phyloP scores from a whole-genome alignment of 2,888 invertebrate genomes.

The Venusia cambrica region DNA sequence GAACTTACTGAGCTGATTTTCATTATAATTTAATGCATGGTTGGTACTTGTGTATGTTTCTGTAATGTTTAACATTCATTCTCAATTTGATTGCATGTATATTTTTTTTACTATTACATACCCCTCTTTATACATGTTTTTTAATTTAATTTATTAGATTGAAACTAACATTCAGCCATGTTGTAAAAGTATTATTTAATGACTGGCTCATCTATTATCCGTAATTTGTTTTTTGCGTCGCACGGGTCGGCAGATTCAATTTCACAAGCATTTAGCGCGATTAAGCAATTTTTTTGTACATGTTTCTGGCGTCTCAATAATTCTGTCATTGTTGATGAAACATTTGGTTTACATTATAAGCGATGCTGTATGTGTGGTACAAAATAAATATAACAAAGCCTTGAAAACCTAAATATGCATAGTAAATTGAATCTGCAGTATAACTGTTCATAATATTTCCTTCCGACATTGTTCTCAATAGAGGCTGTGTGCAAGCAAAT shows the following conservation, averaged over 20 bases:
- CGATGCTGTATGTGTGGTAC: too few relatives aligned
- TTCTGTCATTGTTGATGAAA: too few relatives aligned
- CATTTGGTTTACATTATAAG: too few relatives aligned
- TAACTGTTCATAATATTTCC: constrained; percentile 36
- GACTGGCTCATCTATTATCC: constrained; percentile 1
- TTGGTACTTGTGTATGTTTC: constrained; percentile 50
- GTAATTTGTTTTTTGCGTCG: constrained; percentile 39
- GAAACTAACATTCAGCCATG: constrained; percentile 13
- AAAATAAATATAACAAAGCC: too few relatives aligned
- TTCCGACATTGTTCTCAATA: constrained; percentile 67
- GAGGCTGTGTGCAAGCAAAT: constrained; percentile 80
- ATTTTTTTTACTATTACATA: constrained; percentile 28
- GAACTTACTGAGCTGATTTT: constrained; percentile 52
- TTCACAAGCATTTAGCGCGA: too few relatives aligned
- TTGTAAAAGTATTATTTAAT: constrained; percentile 2
- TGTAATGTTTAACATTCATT: constrained; percentile 15
- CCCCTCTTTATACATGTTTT: constrained; percentile 18
- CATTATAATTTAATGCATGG: constrained; percentile 49
- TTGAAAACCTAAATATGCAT: too few relatives aligned
- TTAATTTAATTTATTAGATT: constrained; percentile 17
- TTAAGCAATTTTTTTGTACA: too few relatives aligned
- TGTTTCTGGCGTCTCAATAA: too few relatives aligned
- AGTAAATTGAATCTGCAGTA: too few relatives aligned
- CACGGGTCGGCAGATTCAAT: too few relatives aligned
- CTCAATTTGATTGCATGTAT: constrained; percentile 27